Evolutionary conservation across 2,797 vertebrate species (phyloP), one percentile per base, ranked within the genome.

Genomic region (Mormyrops attenuatus): DNA sequence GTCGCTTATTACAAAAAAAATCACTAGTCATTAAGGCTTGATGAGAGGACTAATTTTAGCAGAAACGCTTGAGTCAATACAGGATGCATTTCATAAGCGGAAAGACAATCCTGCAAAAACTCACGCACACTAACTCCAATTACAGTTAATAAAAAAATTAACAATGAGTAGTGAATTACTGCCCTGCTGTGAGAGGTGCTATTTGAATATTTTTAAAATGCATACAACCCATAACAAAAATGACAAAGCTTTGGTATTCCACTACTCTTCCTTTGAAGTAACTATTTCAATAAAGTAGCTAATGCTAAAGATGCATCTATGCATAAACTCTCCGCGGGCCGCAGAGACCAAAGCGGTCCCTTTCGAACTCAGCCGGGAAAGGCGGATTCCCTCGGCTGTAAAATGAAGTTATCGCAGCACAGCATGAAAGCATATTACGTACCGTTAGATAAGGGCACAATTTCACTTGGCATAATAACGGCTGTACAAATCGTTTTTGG

Each of bases 401-500:
- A 97, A 97, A 97, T 97, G 96, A 97, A 96, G 95, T 95, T 92
- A 95, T 94, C 94, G 95, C 95, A 96, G 94, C 96, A 95, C 96
- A 96, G 96, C 96, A 91, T 96, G 96, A 96, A 93, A 95, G 94
- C 95, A 95, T 94, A 96, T 97, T 96, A 96, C 95, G 95, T 94
- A 95, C 95, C 95, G 95, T 96, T 95, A 96, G 96, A 96, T 94
- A 94, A 95, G 94, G 94, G 92, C 93, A 91, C 93, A 90, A 94
- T 96, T 95, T 92, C 95, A 95, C 93, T 95, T 93, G 96, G 95
- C 94, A 94, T 95, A 96, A 96, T 96, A 96, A 97, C 95, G 96
- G 94, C 95, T 95, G 95, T 93, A 94, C 96, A 96, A 97, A 97
- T 97, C 96, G 96, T 96, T 96, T 97, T 97, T 96, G 96, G 96